phyloP scores from a whole-genome alignment of 1,140 invertebrate genomes.

The Drosophila mayri region DNA sequence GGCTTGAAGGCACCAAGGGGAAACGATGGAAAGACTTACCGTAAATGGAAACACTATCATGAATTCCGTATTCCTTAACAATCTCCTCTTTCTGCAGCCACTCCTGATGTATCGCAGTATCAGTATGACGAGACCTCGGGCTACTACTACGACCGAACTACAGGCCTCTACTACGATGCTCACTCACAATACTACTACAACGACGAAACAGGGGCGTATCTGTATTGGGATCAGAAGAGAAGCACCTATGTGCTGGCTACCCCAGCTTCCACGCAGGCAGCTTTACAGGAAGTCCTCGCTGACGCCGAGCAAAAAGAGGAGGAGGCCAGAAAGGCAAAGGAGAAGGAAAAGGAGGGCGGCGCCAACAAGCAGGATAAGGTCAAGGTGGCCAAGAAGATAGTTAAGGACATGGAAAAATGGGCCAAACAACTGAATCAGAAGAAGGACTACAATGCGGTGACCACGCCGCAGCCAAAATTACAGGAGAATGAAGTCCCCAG shows the following conservation, averaged over 20 bases:
- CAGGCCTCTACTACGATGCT: slow-evolving; percentile 97
- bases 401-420: slow-evolving; percentile 98
- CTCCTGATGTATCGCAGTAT: slow-evolving; percentile 96
- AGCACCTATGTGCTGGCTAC: slow-evolving; percentile 92
- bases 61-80: not conserved
- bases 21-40: slow-evolving; percentile 88
- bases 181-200: slow-evolving; percentile 98
- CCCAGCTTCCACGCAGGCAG: slow-evolving; percentile 85
- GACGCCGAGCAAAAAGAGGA: slow-evolving; percentile 55
- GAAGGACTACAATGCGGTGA: slow-evolving; percentile 89
- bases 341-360: slow-evolving; percentile 79
- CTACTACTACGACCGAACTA: slow-evolving; percentile 97
- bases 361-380: slow-evolving; percentile 91
- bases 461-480: slow-evolving; percentile 68
- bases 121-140: slow-evolving; percentile 98
- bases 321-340: slow-evolving; percentile 84
- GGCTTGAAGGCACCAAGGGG: slow-evolving; percentile 85
- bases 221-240: slow-evolving; percentile 96
- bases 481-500: slow-evolving; percentile 51
- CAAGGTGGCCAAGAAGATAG: slow-evolving; percentile 99
- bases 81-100: slow-evolving; percentile 85
- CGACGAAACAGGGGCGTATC: slow-evolving; percentile 94
- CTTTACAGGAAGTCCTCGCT: slow-evolving; percentile 65
- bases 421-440: slow-evolving; percentile 98
- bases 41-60: slow-evolving; percentile 84